These are phyloP conservation scores for Capreolus pygargus DNA, from an alignment of 2,113 vertebrate genomes.

Conservation along the genomic window DNA sequence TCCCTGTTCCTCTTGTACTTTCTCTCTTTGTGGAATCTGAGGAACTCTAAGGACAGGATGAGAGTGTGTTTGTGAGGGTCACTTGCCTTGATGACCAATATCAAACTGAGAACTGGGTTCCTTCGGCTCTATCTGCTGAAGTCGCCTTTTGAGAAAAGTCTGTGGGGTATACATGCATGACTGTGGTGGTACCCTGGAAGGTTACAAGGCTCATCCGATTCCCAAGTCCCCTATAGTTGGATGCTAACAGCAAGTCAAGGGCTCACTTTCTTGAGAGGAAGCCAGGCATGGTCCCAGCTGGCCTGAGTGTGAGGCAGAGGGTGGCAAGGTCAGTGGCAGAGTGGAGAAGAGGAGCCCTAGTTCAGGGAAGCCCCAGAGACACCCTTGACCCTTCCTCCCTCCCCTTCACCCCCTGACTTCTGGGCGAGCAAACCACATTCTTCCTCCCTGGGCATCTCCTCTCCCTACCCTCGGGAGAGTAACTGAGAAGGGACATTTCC, in stretches of 20 bases:
- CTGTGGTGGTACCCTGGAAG: too few relatives aligned
- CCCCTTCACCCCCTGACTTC: background rate
- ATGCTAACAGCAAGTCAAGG: too few relatives aligned
- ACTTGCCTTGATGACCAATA: too few relatives aligned
- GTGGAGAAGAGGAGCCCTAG: background rate
- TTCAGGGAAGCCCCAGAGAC: background rate
- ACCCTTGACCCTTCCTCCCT: accelerated
- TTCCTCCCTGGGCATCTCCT: background rate
- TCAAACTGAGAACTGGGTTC: background rate
- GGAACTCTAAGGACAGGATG: background rate
- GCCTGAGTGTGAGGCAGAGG: background rate
- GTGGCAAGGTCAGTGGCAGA: background rate
- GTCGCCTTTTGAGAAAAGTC: background rate
- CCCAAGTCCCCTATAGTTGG: too few relatives aligned
- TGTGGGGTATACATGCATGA: background rate
- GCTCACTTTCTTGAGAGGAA: background rate
- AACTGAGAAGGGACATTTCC: background rate
- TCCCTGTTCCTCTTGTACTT: background rate
- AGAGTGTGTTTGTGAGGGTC: accelerated
- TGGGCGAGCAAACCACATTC: accelerated
- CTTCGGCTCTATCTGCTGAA: background rate
- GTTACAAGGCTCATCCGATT: accelerated
- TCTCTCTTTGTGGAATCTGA: background rate
- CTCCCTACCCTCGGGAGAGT: background rate
- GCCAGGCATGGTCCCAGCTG: background rate